Conservation (phyloP, 2,888 invertebrate species). For the Terebella lapidaria region DNA sequence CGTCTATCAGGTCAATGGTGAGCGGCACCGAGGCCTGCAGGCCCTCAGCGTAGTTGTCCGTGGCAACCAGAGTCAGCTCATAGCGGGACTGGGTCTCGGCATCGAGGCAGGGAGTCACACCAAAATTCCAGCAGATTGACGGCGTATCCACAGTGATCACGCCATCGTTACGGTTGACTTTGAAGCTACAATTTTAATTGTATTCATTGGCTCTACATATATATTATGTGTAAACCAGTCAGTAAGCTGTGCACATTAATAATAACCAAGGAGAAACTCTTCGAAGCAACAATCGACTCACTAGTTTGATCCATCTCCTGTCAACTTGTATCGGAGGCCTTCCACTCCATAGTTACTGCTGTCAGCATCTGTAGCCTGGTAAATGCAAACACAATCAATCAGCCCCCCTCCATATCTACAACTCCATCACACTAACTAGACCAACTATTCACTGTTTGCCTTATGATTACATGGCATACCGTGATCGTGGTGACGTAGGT, state of each 20-base stretch:
- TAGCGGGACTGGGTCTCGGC: background rate
- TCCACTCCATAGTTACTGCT: background rate
- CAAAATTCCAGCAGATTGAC: background rate
- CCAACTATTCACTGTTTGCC: too few relatives aligned
- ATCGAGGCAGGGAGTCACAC: background rate
- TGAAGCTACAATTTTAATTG: background rate
- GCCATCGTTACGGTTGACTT: background rate
- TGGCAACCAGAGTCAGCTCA: background rate
- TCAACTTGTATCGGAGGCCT: background rate
- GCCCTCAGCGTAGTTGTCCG: background rate
- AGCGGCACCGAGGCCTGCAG: slow-evolving; percentile 3
- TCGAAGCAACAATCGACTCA: background rate
- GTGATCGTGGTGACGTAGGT: background rate
- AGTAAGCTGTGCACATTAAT: background rate
- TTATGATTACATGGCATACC: too few relatives aligned
- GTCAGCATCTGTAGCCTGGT: background rate
- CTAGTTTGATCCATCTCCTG: background rate
- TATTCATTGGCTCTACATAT: too few relatives aligned
- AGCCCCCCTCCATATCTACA: too few relatives aligned
- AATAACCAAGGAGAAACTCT: background rate
- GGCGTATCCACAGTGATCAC: background rate
- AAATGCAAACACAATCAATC: background rate
- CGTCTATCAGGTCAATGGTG: slow-evolving; percentile 37
- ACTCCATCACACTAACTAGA: too few relatives aligned
- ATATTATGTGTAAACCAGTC: too few relatives aligned